phyloP scores from a whole-genome alignment of 1,140 invertebrate genomes.

The Drosophila leontia region DNA sequence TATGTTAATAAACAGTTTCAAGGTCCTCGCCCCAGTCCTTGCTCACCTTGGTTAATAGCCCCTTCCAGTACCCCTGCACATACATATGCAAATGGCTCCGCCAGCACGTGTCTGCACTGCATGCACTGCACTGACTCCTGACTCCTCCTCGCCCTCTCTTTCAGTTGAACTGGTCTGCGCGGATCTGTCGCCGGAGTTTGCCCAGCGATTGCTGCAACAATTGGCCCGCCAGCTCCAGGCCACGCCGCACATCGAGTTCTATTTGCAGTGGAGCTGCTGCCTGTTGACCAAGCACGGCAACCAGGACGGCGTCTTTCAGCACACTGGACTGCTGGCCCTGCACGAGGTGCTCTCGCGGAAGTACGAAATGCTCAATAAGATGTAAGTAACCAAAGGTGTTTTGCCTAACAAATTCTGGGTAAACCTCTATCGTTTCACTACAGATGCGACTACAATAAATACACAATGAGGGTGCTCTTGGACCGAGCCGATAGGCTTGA shows the following conservation, averaged over 20 bases:
- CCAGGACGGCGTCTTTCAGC: slow-evolving; percentile 85
- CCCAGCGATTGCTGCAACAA: slow-evolving; percentile 90
- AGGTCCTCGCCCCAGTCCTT: slow-evolving; percentile 53
- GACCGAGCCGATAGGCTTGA: slow-evolving; percentile 86
- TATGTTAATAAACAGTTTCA: slow-evolving; percentile 80
- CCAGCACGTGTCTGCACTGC: slow-evolving; percentile 61
- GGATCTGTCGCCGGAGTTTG: slow-evolving; percentile 90
- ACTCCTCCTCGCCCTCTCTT: slow-evolving; percentile 65
- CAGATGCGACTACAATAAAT: slow-evolving; percentile 93
- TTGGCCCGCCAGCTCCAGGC: slow-evolving; percentile 90
- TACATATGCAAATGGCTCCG: slow-evolving; percentile 36
- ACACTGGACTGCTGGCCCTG: slow-evolving; percentile 89
- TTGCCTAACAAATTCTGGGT: not conserved
- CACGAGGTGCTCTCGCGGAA: slow-evolving; percentile 93
- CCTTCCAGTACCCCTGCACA: slow-evolving; percentile 37
- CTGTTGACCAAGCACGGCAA: slow-evolving; percentile 88
- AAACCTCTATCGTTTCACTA: slow-evolving; percentile 67
- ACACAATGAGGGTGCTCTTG: slow-evolving; percentile 89
- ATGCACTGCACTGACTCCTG: slow-evolving; percentile 20
- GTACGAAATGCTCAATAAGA: slow-evolving; percentile 92
- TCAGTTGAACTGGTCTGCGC: slow-evolving; percentile 91
- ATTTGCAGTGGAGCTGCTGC: slow-evolving; percentile 91
- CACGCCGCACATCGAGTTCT: slow-evolving; percentile 94
- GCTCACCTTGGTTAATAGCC: slow-evolving; percentile 65
- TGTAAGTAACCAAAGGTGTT: slow-evolving; percentile 88